A percentile compares a stretch with the other conserved stretches of the same genome.
Conservation (phyloP, 2,113 vertebrate genomes). For the Phalacrocorax pelagicus region DNA sequence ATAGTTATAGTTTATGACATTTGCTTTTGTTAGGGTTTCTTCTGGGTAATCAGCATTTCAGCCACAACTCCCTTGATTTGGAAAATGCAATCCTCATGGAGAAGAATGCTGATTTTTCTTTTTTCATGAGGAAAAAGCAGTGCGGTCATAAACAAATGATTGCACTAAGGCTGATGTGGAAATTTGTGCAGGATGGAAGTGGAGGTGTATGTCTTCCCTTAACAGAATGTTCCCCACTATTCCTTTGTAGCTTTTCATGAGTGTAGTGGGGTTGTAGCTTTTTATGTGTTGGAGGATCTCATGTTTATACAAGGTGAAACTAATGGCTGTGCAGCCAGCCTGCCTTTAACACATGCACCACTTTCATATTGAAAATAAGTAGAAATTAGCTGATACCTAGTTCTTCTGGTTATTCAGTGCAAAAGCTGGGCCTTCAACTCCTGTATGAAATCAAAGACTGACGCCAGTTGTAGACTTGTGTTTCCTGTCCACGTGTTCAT, state of each 20-base stretch:
- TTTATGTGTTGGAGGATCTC: background rate
- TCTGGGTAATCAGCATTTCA: constrained; percentile 49
- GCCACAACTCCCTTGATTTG: background rate
- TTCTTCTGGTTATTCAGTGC: background rate
- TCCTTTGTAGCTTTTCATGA: background rate
- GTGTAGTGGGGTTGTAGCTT: accelerated
- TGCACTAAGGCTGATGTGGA: background rate
- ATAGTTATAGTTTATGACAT: constrained; percentile 33
- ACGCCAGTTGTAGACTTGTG: background rate
- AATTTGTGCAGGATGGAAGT: background rate
- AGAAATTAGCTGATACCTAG: background rate
- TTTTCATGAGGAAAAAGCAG: background rate
- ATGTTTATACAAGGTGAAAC: background rate
- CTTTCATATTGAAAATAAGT: background rate
- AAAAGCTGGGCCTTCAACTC: background rate
- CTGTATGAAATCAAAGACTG: background rate
- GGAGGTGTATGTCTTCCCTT: background rate
- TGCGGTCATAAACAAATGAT: background rate
- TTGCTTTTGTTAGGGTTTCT: constrained; percentile 41
- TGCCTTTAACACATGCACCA: accelerated
- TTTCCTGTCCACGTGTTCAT: background rate
- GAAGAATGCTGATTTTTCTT: background rate
- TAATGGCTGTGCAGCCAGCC: background rate
- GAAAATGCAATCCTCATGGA: background rate
- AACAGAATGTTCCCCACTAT: background rate